Base-by-base conservation (phyloP, 2,113 vertebrate species). In the Cryptomyrus ogoouensis region DNA sequence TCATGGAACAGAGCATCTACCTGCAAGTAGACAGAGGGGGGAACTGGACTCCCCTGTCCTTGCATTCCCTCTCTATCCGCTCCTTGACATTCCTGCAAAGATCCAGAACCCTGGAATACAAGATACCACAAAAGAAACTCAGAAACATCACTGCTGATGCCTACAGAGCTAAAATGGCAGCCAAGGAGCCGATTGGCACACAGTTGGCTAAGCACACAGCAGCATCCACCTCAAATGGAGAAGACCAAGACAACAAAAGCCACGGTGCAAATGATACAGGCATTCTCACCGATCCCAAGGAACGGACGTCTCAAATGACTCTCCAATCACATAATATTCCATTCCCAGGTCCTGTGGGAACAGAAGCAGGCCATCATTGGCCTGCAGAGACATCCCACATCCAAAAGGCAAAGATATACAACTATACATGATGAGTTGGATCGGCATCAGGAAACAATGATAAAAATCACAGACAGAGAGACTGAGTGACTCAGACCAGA, bases 291-390 rank as follows among this genome's bases (percentile, higher is more conserved):
- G 98, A 95, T 99, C 98, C 98, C 98, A 99, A 93, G 98, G 98
- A 96, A 97, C 96, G 91, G 98, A 99, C 35, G 98, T 99, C 95
- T 99, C 98, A 95, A 99, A 99, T 31, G 98, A 99, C 96, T 99
- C 98, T 90, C 96, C 98, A 89, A 99, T 96, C 95, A 99, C 88
- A 91, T 96, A 99, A 94, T 98, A 98, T 93, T 99, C 98, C 96
- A 99, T 96, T 90, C 97, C 98, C 92, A 99, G 92, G 92, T 99
- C 98, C 98, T 99, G 94, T n/a, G 80, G 1, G 42, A n/a, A 89
- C 13, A 90, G 27, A 88, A 17, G n/a, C 85, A 88, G 87, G 31
- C 35, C 74, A 77, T 39, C 17, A 15, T 39, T 39, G 27, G 31
- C 5, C 31, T n/a, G 52, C 21, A 88, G 19, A 87, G 35, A 62